A percentile compares a stretch with the other conserved stretches of the same genome.
Conservation (phyloP, 2,113 vertebrate genomes). For the Brachypodius melanocephalos region DNA sequence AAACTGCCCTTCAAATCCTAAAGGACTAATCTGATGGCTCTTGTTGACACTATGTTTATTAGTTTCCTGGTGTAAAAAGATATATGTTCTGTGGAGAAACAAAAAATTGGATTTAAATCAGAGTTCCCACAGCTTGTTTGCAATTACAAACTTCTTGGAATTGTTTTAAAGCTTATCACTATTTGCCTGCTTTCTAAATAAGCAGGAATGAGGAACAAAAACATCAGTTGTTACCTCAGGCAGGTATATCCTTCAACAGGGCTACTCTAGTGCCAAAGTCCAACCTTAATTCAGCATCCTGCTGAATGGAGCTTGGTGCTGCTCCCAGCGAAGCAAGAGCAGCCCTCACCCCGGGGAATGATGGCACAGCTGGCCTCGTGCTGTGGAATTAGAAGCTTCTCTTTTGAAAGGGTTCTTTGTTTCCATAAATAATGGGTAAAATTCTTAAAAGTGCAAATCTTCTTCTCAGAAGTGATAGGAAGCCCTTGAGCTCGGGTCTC, state of each 20-base stretch:
- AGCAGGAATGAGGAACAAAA: conserved; percentile 47
- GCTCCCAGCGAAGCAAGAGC: rapidly evolving
- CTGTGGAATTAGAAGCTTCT: background rate
- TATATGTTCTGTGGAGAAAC: background rate
- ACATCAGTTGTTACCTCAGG: background rate
- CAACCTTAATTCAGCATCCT: background rate
- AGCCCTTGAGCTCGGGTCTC: background rate
- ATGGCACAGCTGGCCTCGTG: background rate
- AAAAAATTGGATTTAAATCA: background rate
- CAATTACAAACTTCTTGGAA: background rate
- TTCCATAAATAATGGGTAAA: background rate
- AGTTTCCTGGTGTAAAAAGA: background rate
- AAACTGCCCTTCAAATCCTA: background rate
- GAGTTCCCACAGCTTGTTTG: background rate
- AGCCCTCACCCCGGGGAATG: background rate
- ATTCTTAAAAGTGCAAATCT: background rate
- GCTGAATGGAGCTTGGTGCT: background rate
- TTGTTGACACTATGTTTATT: background rate
- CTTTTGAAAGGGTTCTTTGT: conserved; percentile 13
- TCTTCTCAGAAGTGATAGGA: conserved; percentile 5
- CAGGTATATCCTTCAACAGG: background rate
- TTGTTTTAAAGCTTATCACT: conserved; percentile 16
- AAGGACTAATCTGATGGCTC: background rate
- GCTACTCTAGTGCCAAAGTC: background rate
- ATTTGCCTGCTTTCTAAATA: conserved; percentile 22